Evolutionary conservation across 2,797 vertebrate species (phyloP), one percentile per base, ranked within the genome.

Genomic region (Yasuhikotakia modesta): DNA sequence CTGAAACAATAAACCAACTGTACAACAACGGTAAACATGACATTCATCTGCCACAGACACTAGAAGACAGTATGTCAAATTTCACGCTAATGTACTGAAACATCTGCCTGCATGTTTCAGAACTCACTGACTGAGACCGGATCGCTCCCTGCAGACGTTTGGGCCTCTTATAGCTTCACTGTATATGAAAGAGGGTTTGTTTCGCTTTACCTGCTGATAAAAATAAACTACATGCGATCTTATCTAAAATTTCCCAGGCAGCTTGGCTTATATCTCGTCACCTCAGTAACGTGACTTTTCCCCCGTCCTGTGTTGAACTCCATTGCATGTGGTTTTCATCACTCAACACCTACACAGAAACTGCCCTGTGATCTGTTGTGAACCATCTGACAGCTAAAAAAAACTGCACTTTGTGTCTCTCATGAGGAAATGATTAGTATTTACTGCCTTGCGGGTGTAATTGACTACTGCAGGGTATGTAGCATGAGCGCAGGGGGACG

Each of bases 101-200:
- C 48, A 69, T 80, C 68, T 85, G 79, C 81, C 80, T 81, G 76
- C 50, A 0, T 53, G 8, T 80, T 80, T 79, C 52, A 19, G 13
- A 17, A 78, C 63, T 53, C 48, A 61, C 17, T 61, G 73, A 60
- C 67, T 24, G 13, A 65, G 58, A 19, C 22, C 12, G 35, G 76
- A 52, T 81, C 60, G 17, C 53, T 83, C 76, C 69, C 79, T 22
- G 11, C 32, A 63, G 76, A 72, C 24, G 63, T 67, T 5, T 65
- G 45, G 70, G 24, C 65, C 55, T 60, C 57, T 52, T 77, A 68
- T 45, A 67, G 68, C 55, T 32, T 55, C 50, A 58, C 14, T 58
- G 19, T 69, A 73, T 39, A 57, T 66, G 50, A 48, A 24, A n/a
- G 13, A 66, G 19, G n/a, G 52, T 35, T 68, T 46, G 50, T 67